Percentiles rank a stretch among this genome's conserved stretches.
phyloP scores from a whole-genome alignment of 2,888 invertebrate species.

The Cheiracanthium punctorium region DNA sequence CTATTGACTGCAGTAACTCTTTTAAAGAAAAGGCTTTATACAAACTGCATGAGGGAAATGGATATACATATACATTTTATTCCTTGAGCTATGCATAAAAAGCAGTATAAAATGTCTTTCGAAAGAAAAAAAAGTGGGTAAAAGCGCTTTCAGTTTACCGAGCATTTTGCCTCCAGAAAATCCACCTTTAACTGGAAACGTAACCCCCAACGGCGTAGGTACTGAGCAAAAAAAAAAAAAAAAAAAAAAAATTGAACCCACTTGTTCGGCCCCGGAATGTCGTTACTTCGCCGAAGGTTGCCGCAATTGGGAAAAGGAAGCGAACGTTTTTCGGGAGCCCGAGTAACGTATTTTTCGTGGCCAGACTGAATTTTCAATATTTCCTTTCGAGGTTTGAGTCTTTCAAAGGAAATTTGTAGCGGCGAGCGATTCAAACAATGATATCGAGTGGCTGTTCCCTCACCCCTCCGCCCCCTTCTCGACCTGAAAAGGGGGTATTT shows the following conservation, averaged over 20 bases:
- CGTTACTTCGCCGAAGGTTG: background rate
- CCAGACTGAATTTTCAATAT: constrained; percentile 25
- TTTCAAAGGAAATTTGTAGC: constrained; percentile 54
- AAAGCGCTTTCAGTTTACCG: background rate
- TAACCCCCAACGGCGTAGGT: background rate
- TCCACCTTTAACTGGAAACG: background rate
- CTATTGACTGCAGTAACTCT: too few relatives aligned
- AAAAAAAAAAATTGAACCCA: background rate
- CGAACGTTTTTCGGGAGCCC: constrained; percentile 38
- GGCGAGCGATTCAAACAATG: constrained; percentile 62
- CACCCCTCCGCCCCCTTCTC: too few relatives aligned
- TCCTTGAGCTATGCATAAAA: too few relatives aligned
- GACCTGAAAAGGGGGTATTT: constrained; percentile 49
- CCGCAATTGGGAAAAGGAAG: constrained; percentile 43
- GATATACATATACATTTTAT: too few relatives aligned
- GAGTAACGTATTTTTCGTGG: constrained; percentile 3
- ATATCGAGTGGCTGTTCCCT: constrained; percentile 59
- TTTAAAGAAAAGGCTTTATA: too few relatives aligned
- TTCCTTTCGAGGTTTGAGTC: constrained; percentile 54
- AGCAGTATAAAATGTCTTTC: too few relatives aligned
- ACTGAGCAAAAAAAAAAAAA: background rate
- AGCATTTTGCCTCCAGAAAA: background rate
- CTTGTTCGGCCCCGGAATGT: constrained; percentile 8
- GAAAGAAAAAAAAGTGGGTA: too few relatives aligned
- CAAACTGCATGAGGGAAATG: too few relatives aligned